phyloP scores from a whole-genome alignment of 2,888 invertebrate species.

The Chrysopilus asiliformis region DNA sequence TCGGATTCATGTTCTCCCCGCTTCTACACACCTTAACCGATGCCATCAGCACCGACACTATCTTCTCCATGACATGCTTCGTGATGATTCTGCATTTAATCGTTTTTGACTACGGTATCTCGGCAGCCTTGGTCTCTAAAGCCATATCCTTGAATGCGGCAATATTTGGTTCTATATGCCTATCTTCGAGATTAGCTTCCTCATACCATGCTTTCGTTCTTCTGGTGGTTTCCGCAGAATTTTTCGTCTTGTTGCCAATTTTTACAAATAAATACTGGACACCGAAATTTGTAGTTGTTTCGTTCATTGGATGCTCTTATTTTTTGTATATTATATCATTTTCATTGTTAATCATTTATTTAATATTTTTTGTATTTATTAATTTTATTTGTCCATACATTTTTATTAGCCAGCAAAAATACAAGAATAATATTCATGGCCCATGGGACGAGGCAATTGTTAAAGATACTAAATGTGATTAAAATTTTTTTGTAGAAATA shows the following conservation, averaged over 20 bases:
- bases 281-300: slow-evolving; percentile 41
- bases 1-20: slow-evolving; percentile 83
- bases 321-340: slow-evolving; percentile 44
- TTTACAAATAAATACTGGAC: slow-evolving; percentile 50
- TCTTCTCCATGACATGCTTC: slow-evolving; percentile 81
- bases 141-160: slow-evolving; percentile 89
- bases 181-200: slow-evolving; percentile 79
- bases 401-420: slow-evolving; percentile 62
- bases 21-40: slow-evolving; percentile 88
- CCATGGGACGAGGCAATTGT: slow-evolving; percentile 95
- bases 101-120: slow-evolving; percentile 83
- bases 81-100: slow-evolving; percentile 80
- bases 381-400: slow-evolving; percentile 59
- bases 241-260: slow-evolving; percentile 81
- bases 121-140: slow-evolving; percentile 75
- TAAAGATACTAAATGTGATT: slow-evolving; percentile 35
- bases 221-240: slow-evolving; percentile 74
- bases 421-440: slow-evolving; percentile 87
- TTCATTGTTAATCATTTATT: slow-evolving; percentile 47
- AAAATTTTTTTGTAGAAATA: background rate
- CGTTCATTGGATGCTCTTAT: slow-evolving; percentile 39
- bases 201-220: slow-evolving; percentile 80
- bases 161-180: slow-evolving; percentile 86
- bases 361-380: slow-evolving; percentile 46
- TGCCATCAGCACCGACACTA: slow-evolving; percentile 94